phyloP scores from a whole-genome alignment of 1,140 invertebrate genomes.

The Coelopa frigida region DNA sequence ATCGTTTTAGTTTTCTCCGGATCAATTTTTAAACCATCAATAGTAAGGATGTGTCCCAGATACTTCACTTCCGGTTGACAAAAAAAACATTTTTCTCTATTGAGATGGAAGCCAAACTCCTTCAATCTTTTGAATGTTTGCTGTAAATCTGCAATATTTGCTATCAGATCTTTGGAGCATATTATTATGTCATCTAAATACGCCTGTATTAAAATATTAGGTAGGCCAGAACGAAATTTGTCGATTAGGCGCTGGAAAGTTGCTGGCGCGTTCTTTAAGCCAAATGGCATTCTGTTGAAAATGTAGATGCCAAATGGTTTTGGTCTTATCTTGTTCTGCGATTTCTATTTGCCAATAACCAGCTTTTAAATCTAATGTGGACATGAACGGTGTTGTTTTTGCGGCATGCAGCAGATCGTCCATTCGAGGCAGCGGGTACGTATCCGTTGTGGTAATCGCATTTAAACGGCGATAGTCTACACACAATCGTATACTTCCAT shows the following conservation, averaged over 20 bases:
- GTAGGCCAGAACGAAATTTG: conserved; percentile 17
- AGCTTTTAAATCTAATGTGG: no score
- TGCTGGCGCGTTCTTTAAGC: conserved; percentile 26
- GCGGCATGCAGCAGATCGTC: no score
- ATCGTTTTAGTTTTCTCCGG: conserved; percentile 20
- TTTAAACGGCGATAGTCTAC: no score
- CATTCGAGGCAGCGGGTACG: no score
- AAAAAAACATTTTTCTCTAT: conserved; percentile 9
- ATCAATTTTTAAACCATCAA: conserved; percentile 15
- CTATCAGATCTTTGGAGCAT: conserved; percentile 31
- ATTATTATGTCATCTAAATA: conserved; percentile 46
- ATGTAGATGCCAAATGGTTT: conserved; percentile 33
- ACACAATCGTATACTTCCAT: no score
- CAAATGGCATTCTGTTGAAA: conserved; percentile 46
- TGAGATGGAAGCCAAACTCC: conserved; percentile 15
- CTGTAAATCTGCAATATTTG: conserved; percentile 35
- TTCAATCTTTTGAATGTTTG: conserved; percentile 1
- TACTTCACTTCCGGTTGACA: conserved; percentile 6
- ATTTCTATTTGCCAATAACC: no score
- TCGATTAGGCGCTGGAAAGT: conserved; percentile 30
- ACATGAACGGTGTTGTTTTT: no score
- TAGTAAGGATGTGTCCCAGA: conserved; percentile 16
- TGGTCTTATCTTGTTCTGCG: conserved; percentile 8
- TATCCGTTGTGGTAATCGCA: no score
- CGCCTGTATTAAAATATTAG: conserved; percentile 22